Evolutionary conservation across 2,113 vertebrate species (phyloP), one percentile per base, ranked within the genome.

Genomic region (Antechinus stuartii): DNA sequence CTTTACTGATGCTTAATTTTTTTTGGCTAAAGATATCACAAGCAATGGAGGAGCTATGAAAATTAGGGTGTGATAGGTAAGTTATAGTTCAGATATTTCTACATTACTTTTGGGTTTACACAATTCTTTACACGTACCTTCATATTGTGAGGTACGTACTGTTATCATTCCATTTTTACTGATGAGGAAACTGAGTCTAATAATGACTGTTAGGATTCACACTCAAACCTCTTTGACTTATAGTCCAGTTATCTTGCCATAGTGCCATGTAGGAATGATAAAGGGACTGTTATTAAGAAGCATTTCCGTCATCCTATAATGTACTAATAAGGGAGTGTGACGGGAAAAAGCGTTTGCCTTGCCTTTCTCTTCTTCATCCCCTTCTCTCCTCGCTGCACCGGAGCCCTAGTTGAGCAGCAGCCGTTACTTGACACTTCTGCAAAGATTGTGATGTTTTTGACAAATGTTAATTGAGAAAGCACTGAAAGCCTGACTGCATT

Each of bases 391-490:
- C 57, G 35, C 96, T 52, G 22, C 24, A 90, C 93, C 14, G 0
- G 90, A 95, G 94, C 97, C 95, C 97, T 97, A 96, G 97, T 98
- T 96, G 96, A 95, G 94, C 94, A 52, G 94, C 96, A 95, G 94
- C 96, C 95, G 0, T 95, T 97, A 93, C 97, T 96, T 98, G 98
- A 97, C 97, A 91, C 95, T 98, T 97, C 56, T 92, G 91, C 96
- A 96, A 97, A 95, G 98, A 98, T 98, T 98, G 98, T 98, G 98
- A 98, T 96, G 97, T 98, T 98, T 99, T 98, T 98, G 98, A 98
- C 98, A 99, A 98, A 99, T 98, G 98, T 99, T 99, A 99, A 99
- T 99, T 99, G 99, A 99, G 97, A 98, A 98, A 98, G 98, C 98
- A 97, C 96, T 98, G 97, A 98, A 98, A 98, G 96, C 97, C 97